Percentiles rank a stretch among this genome's conserved stretches.
Evolutionary conservation across 2,113 vertebrate species (phyloP).

Genomic region (Sapajus apella): DNA sequence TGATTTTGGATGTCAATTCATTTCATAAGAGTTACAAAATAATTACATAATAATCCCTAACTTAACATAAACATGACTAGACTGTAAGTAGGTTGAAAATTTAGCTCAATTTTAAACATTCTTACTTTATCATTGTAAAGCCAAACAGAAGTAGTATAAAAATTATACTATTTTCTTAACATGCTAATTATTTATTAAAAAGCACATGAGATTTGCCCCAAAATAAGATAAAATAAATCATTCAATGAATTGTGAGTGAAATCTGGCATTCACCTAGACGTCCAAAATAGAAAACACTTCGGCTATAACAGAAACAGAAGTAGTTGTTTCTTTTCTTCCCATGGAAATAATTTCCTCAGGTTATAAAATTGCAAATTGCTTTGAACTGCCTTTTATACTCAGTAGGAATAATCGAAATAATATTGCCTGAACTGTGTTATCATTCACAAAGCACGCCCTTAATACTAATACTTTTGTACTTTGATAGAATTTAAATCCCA

Average conservation of each 20-base stretch:
- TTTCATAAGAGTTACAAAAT: neutral
- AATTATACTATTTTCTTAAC: neutral
- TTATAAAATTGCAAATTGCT: conserved; percentile 65
- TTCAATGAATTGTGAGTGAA: neutral
- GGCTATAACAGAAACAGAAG: neutral
- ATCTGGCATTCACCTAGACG: neutral
- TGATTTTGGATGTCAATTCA: neutral
- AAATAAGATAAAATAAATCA: neutral
- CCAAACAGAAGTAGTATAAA: neutral
- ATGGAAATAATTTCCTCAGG: conserved; percentile 57
- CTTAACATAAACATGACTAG: neutral
- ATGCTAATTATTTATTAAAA: conserved; percentile 39
- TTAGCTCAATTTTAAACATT: neutral
- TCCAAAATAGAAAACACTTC: neutral
- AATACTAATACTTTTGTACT: conserved; percentile 40
- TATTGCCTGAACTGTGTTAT: conserved; percentile 35
- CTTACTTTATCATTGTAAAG: neutral
- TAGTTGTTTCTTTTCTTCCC: neutral
- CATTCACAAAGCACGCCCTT: conserved; percentile 4
- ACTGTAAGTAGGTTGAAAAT: neutral
- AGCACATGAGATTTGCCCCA: neutral
- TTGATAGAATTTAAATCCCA: conserved; percentile 48
- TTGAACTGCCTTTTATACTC: conserved; percentile 58
- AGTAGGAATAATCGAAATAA: conserved; percentile 63
- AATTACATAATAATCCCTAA: neutral